Evolutionary conservation across 2,888 invertebrate genomes (phyloP), one percentile per base, ranked within the genome.

Genomic region (Chrysodeixis includens): DNA sequence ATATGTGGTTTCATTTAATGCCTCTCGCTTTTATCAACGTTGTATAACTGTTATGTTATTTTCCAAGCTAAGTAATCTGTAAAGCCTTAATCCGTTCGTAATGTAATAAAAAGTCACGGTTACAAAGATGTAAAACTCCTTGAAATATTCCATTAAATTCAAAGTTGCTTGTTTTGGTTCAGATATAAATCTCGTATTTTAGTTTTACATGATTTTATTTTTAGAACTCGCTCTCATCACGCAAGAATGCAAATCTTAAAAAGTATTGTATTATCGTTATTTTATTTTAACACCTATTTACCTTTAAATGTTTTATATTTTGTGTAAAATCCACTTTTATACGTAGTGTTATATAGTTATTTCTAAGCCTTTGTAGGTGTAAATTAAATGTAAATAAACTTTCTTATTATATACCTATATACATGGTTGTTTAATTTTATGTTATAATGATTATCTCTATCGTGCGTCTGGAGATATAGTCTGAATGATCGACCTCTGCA

Each of bases 371-470:
- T 71, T 86, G 82, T 86, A 87, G 86, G 78, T 87, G 82, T 87
- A 86, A 86, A 82, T 78, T 81, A 78, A 72, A 74, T 88, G 84
- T 87, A 88, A 88, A 87, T 86, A 87, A 79, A 84, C 71, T 83
- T 87, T 84, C 82, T 79, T 85, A 85, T 83, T 81, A 86, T 78
- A 69, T 79, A 49, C 46, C 46, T 49, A 82, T 67, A 69, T 68
- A 65, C n/a, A 46, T n/a, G 9, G 54, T 61, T 57, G 77, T 80
- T 81, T 71, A 56, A 63, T 78, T 71, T 63, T 53, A 6, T n/a
- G 6, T 16, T 44, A 49, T 49, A 18, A 49, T 18, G 9, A 20
- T 20, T 10, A 20, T 12, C 18, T 9, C 16, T 18, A 5, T 18
- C 10, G 9, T 6, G n/a, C 40, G n/a, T 40, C 40, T 40, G n/a